Percentiles rank a stretch among this genome's conserved stretches.
phyloP scores from a whole-genome alignment of 2,113 vertebrate species.

The Falco punctatus region DNA sequence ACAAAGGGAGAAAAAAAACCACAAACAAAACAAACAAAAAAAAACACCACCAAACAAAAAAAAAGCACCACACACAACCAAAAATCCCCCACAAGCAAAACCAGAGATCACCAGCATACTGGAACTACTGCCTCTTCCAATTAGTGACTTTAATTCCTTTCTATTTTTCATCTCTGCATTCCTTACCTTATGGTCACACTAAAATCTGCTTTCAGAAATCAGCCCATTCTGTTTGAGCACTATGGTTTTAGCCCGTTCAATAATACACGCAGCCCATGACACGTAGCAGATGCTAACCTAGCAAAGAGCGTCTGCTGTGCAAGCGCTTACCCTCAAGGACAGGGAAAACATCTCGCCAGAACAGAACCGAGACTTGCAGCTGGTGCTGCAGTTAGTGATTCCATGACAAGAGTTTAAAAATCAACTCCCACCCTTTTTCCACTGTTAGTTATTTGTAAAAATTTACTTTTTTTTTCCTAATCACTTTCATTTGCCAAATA shows the following conservation, averaged over 20 bases:
- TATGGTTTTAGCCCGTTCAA: background rate
- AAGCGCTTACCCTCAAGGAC: background rate
- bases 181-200: background rate
- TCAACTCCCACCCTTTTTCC: background rate
- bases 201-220: background rate
- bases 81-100: background rate
- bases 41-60: background rate
- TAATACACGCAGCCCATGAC: background rate
- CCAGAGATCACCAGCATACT: background rate
- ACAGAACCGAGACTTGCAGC: background rate
- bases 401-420: background rate
- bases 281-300: fast-evolving
- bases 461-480: background rate
- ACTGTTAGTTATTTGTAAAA: background rate
- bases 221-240: background rate
- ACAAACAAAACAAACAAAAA: too few relatives aligned
- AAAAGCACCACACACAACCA: background rate
- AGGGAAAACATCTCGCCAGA: too few relatives aligned
- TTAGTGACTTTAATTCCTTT: background rate
- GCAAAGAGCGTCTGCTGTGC: background rate
- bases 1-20: too few relatives aligned
- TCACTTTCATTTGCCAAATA: background rate
- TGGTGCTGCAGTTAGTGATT: background rate
- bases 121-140: background rate
- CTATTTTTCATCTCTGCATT: background rate